Percentiles rank a stretch among this genome's conserved stretches.
Evolutionary conservation across 2,113 vertebrate genomes (phyloP).

Genomic region (Notothenia coriiceps): DNA sequence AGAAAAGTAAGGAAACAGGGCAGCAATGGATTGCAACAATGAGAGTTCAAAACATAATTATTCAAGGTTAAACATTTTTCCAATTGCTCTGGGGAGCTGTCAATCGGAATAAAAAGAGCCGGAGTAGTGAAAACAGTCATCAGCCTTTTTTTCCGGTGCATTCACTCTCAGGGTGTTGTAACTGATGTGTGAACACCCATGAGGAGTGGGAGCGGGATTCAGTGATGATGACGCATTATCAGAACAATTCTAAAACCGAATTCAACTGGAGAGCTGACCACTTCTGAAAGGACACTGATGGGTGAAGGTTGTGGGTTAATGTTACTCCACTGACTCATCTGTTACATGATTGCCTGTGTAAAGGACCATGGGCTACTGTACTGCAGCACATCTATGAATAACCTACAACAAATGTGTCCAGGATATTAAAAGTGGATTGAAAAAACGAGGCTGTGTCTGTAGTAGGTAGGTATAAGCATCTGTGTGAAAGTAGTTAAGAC

Average conservation of each 20-base stretch:
- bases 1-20: slow-evolving; percentile 45
- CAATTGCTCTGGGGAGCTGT: slow-evolving; percentile 57
- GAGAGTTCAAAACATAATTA: slow-evolving; percentile 80
- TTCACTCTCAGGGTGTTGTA: slow-evolving; percentile 31
- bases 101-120: slow-evolving; percentile 68
- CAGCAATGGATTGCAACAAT: slow-evolving; percentile 59
- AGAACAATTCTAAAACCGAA: slow-evolving; percentile 56
- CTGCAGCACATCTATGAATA: slow-evolving; percentile 16
- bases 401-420: not conserved
- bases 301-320: slow-evolving; percentile 42
- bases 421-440: not conserved
- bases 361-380: not conserved
- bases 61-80: slow-evolving; percentile 80
- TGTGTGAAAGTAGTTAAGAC: not conserved
- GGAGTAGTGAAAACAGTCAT: slow-evolving; percentile 57
- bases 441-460: not conserved
- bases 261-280: slow-evolving; percentile 57
- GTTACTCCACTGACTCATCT: slow-evolving; percentile 27
- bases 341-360: slow-evolving; percentile 21
- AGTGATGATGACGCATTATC: slow-evolving; percentile 52
- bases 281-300: slow-evolving; percentile 44
- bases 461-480: not conserved
- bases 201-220: slow-evolving; percentile 33
- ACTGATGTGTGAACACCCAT: slow-evolving; percentile 47
- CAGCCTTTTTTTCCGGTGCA: slow-evolving; percentile 24